Base-by-base conservation (phyloP, 2,113 vertebrate species). In the Pollachius pollachius region DNA sequence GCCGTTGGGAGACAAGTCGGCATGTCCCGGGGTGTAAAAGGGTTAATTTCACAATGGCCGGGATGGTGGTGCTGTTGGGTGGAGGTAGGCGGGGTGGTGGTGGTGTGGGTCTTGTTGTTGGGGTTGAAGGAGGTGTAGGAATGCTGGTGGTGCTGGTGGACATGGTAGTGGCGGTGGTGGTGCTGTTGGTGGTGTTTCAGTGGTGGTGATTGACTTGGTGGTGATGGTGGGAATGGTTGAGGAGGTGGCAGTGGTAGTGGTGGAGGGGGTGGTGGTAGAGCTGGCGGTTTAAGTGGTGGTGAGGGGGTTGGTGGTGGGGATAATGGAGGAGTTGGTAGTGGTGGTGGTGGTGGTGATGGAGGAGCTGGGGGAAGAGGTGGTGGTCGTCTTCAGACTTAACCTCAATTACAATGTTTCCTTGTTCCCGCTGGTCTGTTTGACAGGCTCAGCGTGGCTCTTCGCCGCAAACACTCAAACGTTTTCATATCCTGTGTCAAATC, bases 21-120 rank as follows among this genome's bases (percentile, higher is more conserved):
- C 71, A 67, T 12, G 79, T 89, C 81, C 84, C 86, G 81, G 77
- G 18, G 77, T 15, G 69, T 76, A 69, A 78, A 67, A 81, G 74
- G 87, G 87, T 89, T 90, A 90, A 89, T 90, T 77, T 85, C 59
- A 81, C 87, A 18, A 86, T 89, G 84, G 68, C 79, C 62, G 27
- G 62, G 77, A 77, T 85, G 41, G 7, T 48, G 41, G 41, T 13
- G 41, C 2, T 48, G 41, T 13, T 48, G 41, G 81, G 76, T 83
- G 68, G 76, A 84, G 78, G 72, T 70, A 68, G 63, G 72, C 75
- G 79, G 70, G 78, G 37, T 41, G 37, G 41, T 48, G 41, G 41
- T 48, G 41, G 41, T 9, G 41, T 48, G 41, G 7, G 41, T 48
- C 8, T 9, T 48, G 41, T 9, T 48, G 41, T 3, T 11, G 41